Evolutionary conservation across 92 coral and sea anemone genomes (phyloP).

Genomic region (Diadumene lineata): DNA sequence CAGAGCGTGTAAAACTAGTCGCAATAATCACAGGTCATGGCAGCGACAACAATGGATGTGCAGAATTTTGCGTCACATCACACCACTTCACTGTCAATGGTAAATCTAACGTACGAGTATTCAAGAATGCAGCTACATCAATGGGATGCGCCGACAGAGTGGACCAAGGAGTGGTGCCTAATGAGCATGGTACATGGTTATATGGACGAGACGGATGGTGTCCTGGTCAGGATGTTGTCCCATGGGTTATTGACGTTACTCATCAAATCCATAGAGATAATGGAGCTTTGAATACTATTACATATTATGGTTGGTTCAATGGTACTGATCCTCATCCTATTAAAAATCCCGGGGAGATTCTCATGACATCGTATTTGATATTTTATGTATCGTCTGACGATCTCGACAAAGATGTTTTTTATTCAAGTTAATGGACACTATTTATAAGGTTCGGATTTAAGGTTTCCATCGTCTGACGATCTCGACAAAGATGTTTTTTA

Average conservation of each 20-base stretch:
- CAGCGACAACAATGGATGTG: constrained; percentile 95
- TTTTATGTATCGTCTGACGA: constrained; percentile 81
- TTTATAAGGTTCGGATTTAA: background rate
- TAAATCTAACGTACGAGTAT: constrained; percentile 71
- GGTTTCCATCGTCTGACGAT: constrained; percentile 52
- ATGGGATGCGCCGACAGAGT: constrained; percentile 96
- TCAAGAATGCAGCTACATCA: constrained; percentile 93
- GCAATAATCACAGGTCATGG: constrained; percentile 97
- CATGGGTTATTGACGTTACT: constrained; percentile 93
- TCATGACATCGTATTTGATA: constrained; percentile 85
- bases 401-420: constrained; percentile 1
- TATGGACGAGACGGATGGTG: constrained; percentile 99
- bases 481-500: constrained; percentile 1
- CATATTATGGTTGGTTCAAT: constrained; percentile 87
- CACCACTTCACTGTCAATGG: constrained; percentile 88
- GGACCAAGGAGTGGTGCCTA: constrained; percentile 84
- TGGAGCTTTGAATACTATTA: constrained; percentile 53
- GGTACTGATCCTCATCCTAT: constrained; percentile 84
- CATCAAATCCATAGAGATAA: constrained; percentile 50
- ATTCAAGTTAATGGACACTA: background rate
- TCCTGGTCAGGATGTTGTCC: constrained; percentile 93
- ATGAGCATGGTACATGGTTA: constrained; percentile 98
- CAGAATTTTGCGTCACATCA: constrained; percentile 97
- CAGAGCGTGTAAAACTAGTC: constrained; percentile 84
- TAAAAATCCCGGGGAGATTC: constrained; percentile 76